Conservation (phyloP, 1,140 invertebrate genomes). For the Scaptomyza pallida region DNA sequence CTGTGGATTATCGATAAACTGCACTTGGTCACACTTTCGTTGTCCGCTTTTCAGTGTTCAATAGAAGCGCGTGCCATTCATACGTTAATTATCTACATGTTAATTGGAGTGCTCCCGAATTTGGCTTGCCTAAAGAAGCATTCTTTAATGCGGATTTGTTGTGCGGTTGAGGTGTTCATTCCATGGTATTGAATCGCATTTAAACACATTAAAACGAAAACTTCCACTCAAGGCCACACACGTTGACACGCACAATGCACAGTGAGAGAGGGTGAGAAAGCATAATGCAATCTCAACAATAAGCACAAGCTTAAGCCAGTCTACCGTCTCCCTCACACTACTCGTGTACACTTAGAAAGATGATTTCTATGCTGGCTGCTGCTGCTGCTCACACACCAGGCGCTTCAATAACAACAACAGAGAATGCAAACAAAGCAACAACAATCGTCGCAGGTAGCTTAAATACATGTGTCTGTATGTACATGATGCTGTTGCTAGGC, state of each 20-base stretch:
- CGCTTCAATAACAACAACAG: slow-evolving; percentile 11
- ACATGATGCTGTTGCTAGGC: slow-evolving; percentile 65
- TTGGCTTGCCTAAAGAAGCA: neutral
- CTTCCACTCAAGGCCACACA: slow-evolving; percentile 52
- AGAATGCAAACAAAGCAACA: slow-evolving; percentile 26
- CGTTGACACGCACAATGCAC: neutral
- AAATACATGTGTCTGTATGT: neutral
- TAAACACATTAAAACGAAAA: slow-evolving; percentile 22
- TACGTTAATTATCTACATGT: neutral
- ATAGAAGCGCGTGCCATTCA: slow-evolving; percentile 17
- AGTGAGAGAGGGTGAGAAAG: too few relatives aligned
- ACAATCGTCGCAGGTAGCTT: slow-evolving; percentile 22
- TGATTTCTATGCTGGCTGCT: slow-evolving; percentile 1
- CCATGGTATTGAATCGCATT: slow-evolving; percentile 31
- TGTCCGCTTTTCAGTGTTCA: slow-evolving; percentile 4
- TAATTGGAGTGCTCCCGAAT: slow-evolving; percentile 1
- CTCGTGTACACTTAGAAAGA: slow-evolving; percentile 1
- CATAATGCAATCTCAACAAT: slow-evolving; percentile 39
- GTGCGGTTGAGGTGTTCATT: slow-evolving; percentile 18
- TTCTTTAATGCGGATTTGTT: too few relatives aligned
- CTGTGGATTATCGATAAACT: neutral
- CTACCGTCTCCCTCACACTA: neutral
- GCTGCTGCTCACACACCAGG: neutral
- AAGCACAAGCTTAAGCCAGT: slow-evolving; percentile 18
- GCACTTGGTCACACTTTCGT: slow-evolving; percentile 15